Conservation (phyloP, 2,113 vertebrate species). For the Nanger granti region DNA sequence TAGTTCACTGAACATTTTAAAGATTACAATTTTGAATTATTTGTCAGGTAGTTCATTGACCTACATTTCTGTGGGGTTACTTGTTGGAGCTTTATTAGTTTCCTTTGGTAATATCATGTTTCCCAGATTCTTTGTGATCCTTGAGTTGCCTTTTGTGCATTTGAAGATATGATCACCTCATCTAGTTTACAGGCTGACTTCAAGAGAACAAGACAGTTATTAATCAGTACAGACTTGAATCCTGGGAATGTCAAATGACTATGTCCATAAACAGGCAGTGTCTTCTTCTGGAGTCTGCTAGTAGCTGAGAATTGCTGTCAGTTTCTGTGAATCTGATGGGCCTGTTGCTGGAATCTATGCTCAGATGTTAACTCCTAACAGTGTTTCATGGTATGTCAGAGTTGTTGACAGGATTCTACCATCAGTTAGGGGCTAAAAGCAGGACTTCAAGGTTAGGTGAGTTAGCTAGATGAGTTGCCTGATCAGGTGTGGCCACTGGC, state of each 20-base stretch:
- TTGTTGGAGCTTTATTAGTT: not conserved
- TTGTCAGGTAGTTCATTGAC: not conserved
- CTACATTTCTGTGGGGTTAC: not conserved
- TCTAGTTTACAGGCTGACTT: not conserved
- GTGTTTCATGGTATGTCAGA: not conserved
- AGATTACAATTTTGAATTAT: not conserved
- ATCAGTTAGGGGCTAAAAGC: not conserved
- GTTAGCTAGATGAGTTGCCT: not conserved
- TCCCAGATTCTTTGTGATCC: not conserved
- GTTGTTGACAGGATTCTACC: not conserved
- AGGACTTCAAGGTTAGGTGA: not conserved
- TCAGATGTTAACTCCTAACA: not conserved
- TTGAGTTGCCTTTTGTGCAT: not conserved
- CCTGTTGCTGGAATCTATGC: not conserved
- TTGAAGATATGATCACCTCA: not conserved
- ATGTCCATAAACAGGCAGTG: not conserved
- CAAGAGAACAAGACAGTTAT: not conserved
- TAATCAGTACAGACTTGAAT: not conserved
- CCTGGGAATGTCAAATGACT: not conserved
- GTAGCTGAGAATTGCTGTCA: not conserved
- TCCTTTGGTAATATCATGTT: not conserved
- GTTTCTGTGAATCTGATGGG: not conserved
- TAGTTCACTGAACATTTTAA: not conserved
- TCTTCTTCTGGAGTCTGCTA: not conserved
- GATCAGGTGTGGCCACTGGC: not conserved